Conservation (phyloP, 2,888 invertebrate species). For the Epirrhoe alternata region DNA sequence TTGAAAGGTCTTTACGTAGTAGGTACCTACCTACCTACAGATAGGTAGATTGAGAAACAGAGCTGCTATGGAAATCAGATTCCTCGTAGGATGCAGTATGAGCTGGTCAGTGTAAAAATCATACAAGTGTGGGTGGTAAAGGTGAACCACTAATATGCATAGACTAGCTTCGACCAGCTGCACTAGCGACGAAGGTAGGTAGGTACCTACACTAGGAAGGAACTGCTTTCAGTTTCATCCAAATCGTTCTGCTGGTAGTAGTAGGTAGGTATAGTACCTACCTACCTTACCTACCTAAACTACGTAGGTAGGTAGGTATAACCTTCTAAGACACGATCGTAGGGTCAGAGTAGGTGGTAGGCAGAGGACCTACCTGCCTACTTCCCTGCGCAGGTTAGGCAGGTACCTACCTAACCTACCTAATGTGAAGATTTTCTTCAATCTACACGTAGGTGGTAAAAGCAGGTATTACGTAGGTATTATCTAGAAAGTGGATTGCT, state of each 20-base stretch:
- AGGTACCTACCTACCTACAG: background rate
- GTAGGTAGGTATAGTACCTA: too few species aligned
- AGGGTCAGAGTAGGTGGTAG: too few species aligned
- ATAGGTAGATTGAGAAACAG: conserved; percentile 21
- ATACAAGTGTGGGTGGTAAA: background rate
- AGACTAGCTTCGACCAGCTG: too few species aligned
- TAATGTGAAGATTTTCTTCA: too few species aligned
- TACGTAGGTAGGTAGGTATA: too few species aligned
- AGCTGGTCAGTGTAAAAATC: conserved; percentile 2
- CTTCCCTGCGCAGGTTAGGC: too few species aligned
- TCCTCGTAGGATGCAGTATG: conserved; percentile 11
- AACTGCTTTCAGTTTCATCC: background rate
- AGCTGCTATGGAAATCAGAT: conserved; percentile 15
- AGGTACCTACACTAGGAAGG: background rate
- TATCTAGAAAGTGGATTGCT: conserved; percentile 8
- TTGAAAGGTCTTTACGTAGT: conserved; percentile 12
- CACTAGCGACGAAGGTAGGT: background rate
- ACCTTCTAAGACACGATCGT: too few species aligned
- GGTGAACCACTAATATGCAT: background rate
- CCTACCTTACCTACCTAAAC: too few species aligned
- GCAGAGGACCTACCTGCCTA: too few species aligned
- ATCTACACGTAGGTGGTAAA: too few species aligned
- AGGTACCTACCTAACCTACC: background rate
- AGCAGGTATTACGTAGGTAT: background rate
- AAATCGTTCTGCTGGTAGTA: background rate